Base-by-base conservation (phyloP, 92 coral and sea anemone species). In the Actinernus sp. region DNA sequence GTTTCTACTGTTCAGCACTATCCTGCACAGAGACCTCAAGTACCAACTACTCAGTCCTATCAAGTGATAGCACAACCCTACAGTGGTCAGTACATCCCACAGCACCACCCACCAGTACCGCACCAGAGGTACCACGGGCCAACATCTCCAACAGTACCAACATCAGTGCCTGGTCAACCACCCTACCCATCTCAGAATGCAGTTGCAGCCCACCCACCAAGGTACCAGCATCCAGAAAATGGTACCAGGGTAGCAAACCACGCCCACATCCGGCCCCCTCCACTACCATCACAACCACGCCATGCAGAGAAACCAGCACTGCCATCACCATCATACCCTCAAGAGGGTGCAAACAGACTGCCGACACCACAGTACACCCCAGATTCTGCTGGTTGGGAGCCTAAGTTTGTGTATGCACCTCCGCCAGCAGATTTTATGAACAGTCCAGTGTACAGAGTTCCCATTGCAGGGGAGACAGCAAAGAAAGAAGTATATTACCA, bases 371-470 rank as follows among this genome's bases (percentile, higher is more conserved):
- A 81, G 64, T 78, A 78, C 68, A 85, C 77, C 34, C 91, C 85
- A 26, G 77, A 74, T 24, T 64, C 63, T 3, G 50, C 31, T 25
- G 85, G 74, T 17, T 71, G 47, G 12, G 72, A 59, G 49, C 82
- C 37, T 3, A 78, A 65, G 57, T 85, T 85, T 73, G 70, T 78
- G 40, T 90, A 90, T 25, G 86, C 92, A 2, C 83, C 92, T 17
- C 92, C 97, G 0, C 86, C 81, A n/a, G 76, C 71, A 49, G 84
- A 81, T 55, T 71, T 67, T 52, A 57, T 48, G 59, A 57, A 55
- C 65, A 86, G 97, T 37, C 91, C 85, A 36, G 97, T 90, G 63
- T 90, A 90, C 67, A 69, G 92, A 43, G 97, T 90, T n/a, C 97
- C 92, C 33, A 72, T 24, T 37, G 65, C 41, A 31, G 80, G 62